A percentile compares a stretch with the other conserved stretches of the same genome.
phyloP scores from a whole-genome alignment of 2,797 vertebrate species.

The Crax fasciolata region DNA sequence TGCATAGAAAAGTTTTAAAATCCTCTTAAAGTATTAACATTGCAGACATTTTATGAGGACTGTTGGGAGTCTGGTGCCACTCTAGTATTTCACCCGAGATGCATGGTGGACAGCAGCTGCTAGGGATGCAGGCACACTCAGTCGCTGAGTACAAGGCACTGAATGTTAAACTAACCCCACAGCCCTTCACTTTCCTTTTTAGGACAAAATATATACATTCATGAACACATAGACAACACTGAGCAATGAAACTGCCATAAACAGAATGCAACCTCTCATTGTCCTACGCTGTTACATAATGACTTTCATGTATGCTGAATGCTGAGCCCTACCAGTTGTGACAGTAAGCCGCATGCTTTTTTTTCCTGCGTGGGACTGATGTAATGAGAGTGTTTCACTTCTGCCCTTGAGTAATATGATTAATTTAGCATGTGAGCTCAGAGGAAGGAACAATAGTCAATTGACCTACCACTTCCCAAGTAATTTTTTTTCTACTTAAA shows the following conservation, averaged over 20 bases:
- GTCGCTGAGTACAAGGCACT: not conserved
- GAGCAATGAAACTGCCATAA: not conserved
- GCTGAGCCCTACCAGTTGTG: not conserved
- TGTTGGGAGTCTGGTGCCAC: not conserved
- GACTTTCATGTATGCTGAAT: not conserved
- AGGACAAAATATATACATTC: not conserved
- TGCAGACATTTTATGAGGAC: not conserved
- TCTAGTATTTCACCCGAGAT: not conserved
- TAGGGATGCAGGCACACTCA: not conserved
- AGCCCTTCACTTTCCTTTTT: not conserved
- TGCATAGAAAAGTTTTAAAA: not conserved
- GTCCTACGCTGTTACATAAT: not conserved
- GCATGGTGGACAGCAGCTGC: not conserved
- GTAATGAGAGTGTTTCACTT: conserved; percentile 61
- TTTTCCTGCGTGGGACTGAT: not conserved
- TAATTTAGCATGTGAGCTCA: conserved; percentile 34
- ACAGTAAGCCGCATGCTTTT: not conserved
- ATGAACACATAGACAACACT: not conserved
- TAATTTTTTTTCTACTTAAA: not conserved
- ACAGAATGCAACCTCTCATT: not conserved
- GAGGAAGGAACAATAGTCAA: conserved; percentile 59
- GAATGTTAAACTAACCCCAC: not conserved
- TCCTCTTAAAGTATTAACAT: not conserved
- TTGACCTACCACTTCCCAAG: conserved; percentile 31
- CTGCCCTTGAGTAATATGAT: conserved; percentile 27